phyloP scores from a whole-genome alignment of 2,797 vertebrate species.

The Argya squamiceps region DNA sequence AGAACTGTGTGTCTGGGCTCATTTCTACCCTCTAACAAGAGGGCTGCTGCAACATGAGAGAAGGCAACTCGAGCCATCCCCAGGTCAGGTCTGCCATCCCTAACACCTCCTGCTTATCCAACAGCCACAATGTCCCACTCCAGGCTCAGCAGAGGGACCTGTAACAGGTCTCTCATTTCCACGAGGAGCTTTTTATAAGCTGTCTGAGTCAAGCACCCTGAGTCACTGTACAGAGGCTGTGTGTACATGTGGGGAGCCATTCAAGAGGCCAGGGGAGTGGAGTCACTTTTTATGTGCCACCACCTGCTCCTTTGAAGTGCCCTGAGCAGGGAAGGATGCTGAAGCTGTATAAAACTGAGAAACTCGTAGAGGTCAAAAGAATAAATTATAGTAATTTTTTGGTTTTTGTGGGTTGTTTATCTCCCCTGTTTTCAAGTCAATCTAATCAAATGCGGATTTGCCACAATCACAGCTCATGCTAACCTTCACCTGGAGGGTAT shows the following conservation, averaged over 20 bases:
- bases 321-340: not conserved
- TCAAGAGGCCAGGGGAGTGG: not conserved
- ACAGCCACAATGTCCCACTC: rapidly evolving
- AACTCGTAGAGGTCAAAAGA: slow-evolving; percentile 22
- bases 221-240: rapidly evolving
- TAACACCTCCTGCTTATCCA: not conserved
- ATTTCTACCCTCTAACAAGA: not conserved
- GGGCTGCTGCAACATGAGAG: not conserved
- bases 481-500: slow-evolving; percentile 73
- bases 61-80: not conserved
- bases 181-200: not conserved
- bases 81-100: not conserved
- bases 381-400: slow-evolving; percentile 27
- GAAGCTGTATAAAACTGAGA: not conserved
- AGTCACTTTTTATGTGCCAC: not conserved
- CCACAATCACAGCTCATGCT: slow-evolving; percentile 63
- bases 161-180: not conserved
- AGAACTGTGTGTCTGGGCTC: not conserved
- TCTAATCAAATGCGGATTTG: slow-evolving; percentile 60
- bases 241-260: not conserved
- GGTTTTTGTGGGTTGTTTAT: slow-evolving; percentile 46
- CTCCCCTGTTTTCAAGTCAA: slow-evolving; percentile 46
- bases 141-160: not conserved
- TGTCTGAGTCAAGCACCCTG: not conserved
- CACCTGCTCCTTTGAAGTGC: not conserved